Base-by-base conservation (phyloP, 2,888 invertebrate species). In the Eudemis profundana region DNA sequence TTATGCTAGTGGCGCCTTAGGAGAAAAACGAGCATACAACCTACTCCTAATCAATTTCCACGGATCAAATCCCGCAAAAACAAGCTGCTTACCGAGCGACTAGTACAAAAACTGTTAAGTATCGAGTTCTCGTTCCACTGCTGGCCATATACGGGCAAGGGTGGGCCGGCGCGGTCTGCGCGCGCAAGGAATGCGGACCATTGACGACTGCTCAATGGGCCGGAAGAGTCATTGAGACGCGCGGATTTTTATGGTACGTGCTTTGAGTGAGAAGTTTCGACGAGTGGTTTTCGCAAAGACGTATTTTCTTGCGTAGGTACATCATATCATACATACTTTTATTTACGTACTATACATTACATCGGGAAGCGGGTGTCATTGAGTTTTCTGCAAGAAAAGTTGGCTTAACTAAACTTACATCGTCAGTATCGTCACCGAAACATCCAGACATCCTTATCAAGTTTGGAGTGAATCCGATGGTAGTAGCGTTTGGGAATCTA, bases 181-280 rank as follows among this genome's bases (percentile, higher is more conserved):
- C 78, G 78, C 78, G 78, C 79, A 73, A 69, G 74, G 75, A 76
- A 78, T 81, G 83, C 67, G 72, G 75, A 70, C 72, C 84, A 83
- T 83, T 83, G 78, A 84, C 64, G 61, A 63, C 62, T 68, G 60
- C 74, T 83, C 77, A 82, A 80, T 83, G 83, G 74, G 73, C 49
- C 63, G 63, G 53, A 51, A 61, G 46, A 38, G 49, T 36, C 63
- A 64, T 64, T 64, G 36, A 54, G 57, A 38, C n/a, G 46, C 33
- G 46, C 46, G 42, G 50, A 23, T 64, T 42, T 64, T 56, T 56
- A 56, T 56, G 42, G 33, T 50, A 57, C 63, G 63, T 63, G 56
- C 47, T 62, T 47, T 19, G 54, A 46, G 17, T 56, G 38, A 46
- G 40, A 29, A 51, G 19, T 51, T 51, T 44, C 19, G 44, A 51